These are phyloP conservation scores for Echeneis naucrates DNA, from an alignment of 2,797 vertebrate genomes.

Conservation along the genomic window DNA sequence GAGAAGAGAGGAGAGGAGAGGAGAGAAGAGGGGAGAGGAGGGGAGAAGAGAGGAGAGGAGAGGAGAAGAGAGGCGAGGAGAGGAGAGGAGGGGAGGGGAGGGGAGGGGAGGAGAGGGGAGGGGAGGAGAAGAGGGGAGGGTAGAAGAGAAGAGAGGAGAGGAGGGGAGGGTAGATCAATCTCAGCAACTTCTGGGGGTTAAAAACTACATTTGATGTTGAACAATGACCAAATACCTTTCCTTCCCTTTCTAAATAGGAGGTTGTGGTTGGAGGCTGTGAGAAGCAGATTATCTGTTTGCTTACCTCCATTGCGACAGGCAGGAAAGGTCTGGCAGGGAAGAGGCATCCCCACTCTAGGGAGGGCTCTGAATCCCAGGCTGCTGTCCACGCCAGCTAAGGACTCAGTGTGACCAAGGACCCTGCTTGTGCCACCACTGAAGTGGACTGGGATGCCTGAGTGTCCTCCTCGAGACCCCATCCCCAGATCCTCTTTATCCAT, in stretches of 20 bases:
- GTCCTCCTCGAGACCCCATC: conserved; percentile 69
- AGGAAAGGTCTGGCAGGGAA: conserved; percentile 94
- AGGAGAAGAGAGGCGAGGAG: neutral
- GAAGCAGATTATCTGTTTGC: conserved; percentile 33
- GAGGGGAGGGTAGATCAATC: too few relatives aligned
- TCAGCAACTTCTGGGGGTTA: neutral
- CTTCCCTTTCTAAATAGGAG: conserved; percentile 3
- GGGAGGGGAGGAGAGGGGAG: too few relatives aligned
- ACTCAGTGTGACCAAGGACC: conserved; percentile 83
- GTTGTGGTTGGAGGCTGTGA: conserved; percentile 8
- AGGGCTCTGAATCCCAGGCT: conserved; percentile 84
- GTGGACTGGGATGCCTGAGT: conserved; percentile 89
- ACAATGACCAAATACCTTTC: conserved; percentile 1
- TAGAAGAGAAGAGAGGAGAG: neutral
- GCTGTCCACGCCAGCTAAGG: conserved; percentile 79
- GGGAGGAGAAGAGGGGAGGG: neutral
- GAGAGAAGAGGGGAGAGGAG: too few relatives aligned
- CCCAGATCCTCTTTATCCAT: conserved; percentile 86
- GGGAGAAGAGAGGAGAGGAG: conserved; percentile 7
- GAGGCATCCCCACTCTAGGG: conserved; percentile 85
- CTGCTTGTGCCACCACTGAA: conserved; percentile 82
- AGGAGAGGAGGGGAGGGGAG: too few relatives aligned
- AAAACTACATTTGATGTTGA: conserved; percentile 9
- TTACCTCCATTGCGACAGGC: conserved; percentile 93
- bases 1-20: neutral